These are phyloP conservation scores for Heliconius melpomene DNA, from an alignment of 1,140 invertebrate genomes.

Conservation along the genomic window DNA sequence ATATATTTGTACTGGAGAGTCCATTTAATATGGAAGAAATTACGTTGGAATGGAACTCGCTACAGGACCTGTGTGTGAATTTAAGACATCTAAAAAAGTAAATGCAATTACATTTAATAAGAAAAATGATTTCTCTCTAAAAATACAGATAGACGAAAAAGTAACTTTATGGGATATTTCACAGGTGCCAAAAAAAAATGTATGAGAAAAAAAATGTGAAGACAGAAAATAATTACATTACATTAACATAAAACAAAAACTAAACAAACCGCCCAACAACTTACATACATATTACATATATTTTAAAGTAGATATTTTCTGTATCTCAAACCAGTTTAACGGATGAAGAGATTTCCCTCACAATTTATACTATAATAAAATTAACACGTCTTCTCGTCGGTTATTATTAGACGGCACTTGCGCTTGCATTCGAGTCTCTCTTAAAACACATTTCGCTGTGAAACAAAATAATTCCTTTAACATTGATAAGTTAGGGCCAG, in stretches of 20 bases:
- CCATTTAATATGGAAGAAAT: no score
- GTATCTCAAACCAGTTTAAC: not conserved
- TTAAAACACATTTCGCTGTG: not conserved
- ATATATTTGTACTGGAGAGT: no score
- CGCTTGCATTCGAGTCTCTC: not conserved
- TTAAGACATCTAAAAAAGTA: no score
- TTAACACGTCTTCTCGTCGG: not conserved
- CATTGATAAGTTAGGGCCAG: not conserved
- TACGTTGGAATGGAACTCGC: no score
- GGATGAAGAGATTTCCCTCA: slow-evolving; percentile 10
- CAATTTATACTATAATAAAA: slow-evolving; percentile 15
- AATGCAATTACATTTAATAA: no score
- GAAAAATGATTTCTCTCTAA: no score
- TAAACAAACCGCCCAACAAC: not conserved
- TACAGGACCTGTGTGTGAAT: no score
- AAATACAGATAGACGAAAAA: no score
- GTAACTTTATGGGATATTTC: no score
- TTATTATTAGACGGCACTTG: slow-evolving; percentile 12
- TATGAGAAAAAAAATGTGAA: no score
- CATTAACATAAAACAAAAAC: not conserved
- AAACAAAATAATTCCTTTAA: not conserved
- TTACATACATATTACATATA: not conserved
- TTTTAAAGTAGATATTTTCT: not conserved
- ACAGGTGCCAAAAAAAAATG: no score
- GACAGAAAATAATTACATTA: no score